Conservation (phyloP, 1,140 invertebrate species). For the Drosophila equinoxialis region DNA sequence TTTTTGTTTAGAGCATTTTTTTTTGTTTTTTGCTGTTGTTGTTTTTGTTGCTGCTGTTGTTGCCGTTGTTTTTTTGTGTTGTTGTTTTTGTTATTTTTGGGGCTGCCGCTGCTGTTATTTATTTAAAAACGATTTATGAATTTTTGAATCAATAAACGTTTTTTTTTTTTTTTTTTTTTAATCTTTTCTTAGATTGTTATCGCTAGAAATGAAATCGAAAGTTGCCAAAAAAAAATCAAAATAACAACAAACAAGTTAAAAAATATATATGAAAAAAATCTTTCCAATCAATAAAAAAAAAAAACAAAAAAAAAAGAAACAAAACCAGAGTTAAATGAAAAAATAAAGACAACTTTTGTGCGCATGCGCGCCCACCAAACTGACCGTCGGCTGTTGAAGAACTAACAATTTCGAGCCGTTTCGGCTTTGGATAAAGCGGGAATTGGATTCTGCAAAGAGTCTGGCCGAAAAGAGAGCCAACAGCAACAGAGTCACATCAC, state of each 20-base stretch:
- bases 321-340: slow-evolving; percentile 30
- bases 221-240: slow-evolving; percentile 42
- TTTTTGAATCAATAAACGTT: slow-evolving; percentile 12
- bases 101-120: slow-evolving; percentile 12
- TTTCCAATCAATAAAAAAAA: too few species aligned
- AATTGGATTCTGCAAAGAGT: slow-evolving; percentile 32
- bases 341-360: slow-evolving; percentile 36
- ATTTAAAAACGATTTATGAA: slow-evolving; percentile 18
- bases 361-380: slow-evolving; percentile 81
- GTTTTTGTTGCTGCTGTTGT: not conserved
- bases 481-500: slow-evolving; percentile 8
- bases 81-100: slow-evolving; percentile 23
- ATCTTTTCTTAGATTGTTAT: slow-evolving; percentile 30
- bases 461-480: slow-evolving; percentile 13
- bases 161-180: not conserved
- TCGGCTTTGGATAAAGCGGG: slow-evolving; percentile 64
- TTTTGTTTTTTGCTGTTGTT: slow-evolving; percentile 4
- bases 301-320: slow-evolving; percentile 8
- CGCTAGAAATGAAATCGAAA: slow-evolving; percentile 56
- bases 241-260: slow-evolving; percentile 10
- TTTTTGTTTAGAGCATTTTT: slow-evolving; percentile 54
- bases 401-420: slow-evolving; percentile 72
- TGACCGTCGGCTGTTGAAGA: slow-evolving; percentile 81
- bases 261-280: slow-evolving; percentile 12
- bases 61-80: slow-evolving; percentile 6